phyloP scores from a whole-genome alignment of 1,140 invertebrate genomes.

The Drosophila arawakana region DNA sequence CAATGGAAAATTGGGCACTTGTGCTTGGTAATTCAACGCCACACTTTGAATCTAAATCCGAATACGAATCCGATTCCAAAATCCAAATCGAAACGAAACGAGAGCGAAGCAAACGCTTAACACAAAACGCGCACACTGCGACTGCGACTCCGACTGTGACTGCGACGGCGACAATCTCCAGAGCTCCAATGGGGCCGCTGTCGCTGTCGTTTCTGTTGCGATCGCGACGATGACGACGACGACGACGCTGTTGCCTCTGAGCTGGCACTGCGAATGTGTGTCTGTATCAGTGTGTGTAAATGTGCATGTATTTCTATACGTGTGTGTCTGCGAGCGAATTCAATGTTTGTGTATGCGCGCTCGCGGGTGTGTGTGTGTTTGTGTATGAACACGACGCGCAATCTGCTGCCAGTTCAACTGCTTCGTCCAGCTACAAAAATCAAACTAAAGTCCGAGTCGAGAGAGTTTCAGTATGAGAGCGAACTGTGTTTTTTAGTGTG shows the following conservation, averaged over 20 bases:
- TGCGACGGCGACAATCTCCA: slow-evolving; percentile 52
- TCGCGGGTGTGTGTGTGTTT: slow-evolving; percentile 23
- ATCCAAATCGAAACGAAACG: slow-evolving; percentile 45
- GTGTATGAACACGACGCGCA: slow-evolving; percentile 43
- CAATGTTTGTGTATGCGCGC: slow-evolving; percentile 22
- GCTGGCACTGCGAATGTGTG: slow-evolving; percentile 44
- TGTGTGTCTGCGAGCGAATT: slow-evolving; percentile 27
- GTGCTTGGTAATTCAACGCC: slow-evolving; percentile 57
- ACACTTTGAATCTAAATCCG: slow-evolving; percentile 39
- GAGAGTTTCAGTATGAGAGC: slow-evolving; percentile 43
- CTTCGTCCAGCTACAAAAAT: slow-evolving; percentile 73
- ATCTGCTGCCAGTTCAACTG: slow-evolving; percentile 60
- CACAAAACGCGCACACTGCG: slow-evolving; percentile 52
- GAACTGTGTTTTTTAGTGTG: slow-evolving; percentile 25
- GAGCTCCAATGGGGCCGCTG: slow-evolving; percentile 54
- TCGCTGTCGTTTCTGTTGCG: slow-evolving; percentile 29
- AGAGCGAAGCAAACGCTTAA: slow-evolving; percentile 43
- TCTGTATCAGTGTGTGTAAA: slow-evolving; percentile 27
- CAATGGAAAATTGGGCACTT: slow-evolving; percentile 36
- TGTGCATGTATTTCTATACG: slow-evolving; percentile 32
- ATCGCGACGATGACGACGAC: slow-evolving; percentile 32
- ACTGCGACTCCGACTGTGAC: slow-evolving; percentile 44
- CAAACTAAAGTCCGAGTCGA: slow-evolving; percentile 67
- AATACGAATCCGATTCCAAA: slow-evolving; percentile 48
- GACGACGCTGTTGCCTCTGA: slow-evolving; percentile 41